Evolutionary conservation across 2,797 vertebrate species (phyloP).

Genomic region (Smutsia gigantea): DNA sequence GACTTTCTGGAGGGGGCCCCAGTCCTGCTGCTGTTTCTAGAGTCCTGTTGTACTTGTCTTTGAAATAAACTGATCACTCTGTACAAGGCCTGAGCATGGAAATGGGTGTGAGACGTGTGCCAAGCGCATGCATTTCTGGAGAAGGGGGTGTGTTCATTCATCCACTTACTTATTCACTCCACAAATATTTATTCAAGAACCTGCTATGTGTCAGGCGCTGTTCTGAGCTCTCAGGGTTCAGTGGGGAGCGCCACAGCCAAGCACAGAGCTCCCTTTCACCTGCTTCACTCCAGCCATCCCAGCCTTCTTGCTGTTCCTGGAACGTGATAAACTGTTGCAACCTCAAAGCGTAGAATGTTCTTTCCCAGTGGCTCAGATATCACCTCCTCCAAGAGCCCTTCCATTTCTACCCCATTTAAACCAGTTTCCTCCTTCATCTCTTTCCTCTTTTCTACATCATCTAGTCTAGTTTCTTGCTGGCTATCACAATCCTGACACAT

Average conservation of each 20-base stretch:
- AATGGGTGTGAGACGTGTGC: background rate
- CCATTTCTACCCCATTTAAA: background rate
- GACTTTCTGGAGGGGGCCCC: background rate
- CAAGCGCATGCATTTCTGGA: background rate
- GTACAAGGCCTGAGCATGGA: too few relatives aligned
- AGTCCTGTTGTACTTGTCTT: background rate
- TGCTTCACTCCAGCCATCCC: background rate
- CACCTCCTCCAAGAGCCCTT: background rate
- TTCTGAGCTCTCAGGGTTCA: background rate
- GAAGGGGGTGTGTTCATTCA: background rate
- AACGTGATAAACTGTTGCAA: background rate
- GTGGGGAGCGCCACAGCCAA: background rate
- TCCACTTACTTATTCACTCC: background rate
- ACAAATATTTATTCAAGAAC: background rate
- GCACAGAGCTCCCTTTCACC: background rate
- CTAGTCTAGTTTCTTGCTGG: background rate
- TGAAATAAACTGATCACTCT: background rate
- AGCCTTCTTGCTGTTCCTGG: background rate
- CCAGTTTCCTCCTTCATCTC: background rate
- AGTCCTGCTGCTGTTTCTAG: background rate
- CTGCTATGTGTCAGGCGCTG: background rate
- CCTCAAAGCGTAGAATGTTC: background rate
- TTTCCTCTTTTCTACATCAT: background rate
- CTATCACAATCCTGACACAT: too few relatives aligned
- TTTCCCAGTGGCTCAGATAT: background rate